These are phyloP conservation scores for Platygyra sinensis DNA, from an alignment of 64 coral and sea anemone species.

Conservation along the genomic window DNA sequence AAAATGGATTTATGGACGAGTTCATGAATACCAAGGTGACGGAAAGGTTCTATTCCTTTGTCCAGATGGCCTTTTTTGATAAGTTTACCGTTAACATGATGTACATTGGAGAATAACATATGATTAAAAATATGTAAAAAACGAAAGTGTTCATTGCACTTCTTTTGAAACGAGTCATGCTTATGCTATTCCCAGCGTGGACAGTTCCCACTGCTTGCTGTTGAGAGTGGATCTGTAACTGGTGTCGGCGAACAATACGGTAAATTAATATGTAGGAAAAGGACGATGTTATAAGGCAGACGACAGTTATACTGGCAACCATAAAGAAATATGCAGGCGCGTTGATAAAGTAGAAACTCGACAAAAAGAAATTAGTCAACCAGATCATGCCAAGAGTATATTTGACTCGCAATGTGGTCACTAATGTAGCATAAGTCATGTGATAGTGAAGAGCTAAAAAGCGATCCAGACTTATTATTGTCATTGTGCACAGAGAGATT, in stretches of 20 bases:
- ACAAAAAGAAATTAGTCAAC: too few species aligned
- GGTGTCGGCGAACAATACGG: neutral
- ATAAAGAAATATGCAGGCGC: too few species aligned
- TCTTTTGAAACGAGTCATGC: too few species aligned
- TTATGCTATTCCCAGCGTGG: neutral
- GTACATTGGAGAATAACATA: neutral
- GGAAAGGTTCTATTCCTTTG: neutral
- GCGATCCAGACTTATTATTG: too few species aligned
- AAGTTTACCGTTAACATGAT: neutral
- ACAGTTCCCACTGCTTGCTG: neutral
- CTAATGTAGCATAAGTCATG: too few species aligned
- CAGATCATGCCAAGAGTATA: too few species aligned
- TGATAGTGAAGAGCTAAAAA: too few species aligned
- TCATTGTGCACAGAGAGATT: too few species aligned
- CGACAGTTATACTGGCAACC: too few species aligned
- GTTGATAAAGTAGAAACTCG: too few species aligned
- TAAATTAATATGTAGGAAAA: neutral
- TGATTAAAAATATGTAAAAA: neutral
- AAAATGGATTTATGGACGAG: constrained; percentile 14
- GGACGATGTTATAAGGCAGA: neutral
- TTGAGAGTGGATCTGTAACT: neutral
- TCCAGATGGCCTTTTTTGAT: neutral
- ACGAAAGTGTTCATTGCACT: neutral
- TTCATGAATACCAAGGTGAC: neutral
- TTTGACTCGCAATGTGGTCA: too few species aligned